Base-by-base conservation (phyloP, 1,140 invertebrate genomes). In the Nymphalis io region DNA sequence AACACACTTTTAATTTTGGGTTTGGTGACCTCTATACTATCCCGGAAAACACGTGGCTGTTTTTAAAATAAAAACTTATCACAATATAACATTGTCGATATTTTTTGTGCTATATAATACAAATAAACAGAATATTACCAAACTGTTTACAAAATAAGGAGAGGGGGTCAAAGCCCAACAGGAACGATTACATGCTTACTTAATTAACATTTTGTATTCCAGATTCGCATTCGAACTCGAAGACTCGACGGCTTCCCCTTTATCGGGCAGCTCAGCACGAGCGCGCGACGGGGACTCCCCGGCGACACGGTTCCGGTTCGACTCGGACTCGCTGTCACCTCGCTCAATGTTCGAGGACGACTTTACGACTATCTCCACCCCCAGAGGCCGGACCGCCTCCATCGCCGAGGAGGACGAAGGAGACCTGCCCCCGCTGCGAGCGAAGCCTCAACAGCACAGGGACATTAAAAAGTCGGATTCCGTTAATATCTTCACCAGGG, bases 381-480 rank as follows among this genome's bases (percentile, higher is more conserved):
- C 85, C 1, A 70, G 83, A 12, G 76, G 72, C 0, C 72, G 85
- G 13, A 80, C 88, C 23, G 83, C 87, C 0, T 89, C 88, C 48
- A 89, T 92, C 48, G 89, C 88, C 1, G 91, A 92, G 73, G 90
- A 88, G 57, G 89, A 92, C 59, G 91, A 92, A 48, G 78, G 75
- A 0, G 85, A 90, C 16, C 61, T 89, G 1, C 83, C 87, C 0
- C 88, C 87, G 0, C 69, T 89, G 0, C 46, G 87, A 12, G 53
- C 81, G 0, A 85, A 82, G 44, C 81, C 84, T 0, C 75, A 75
- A 0, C 72, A 73, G 0, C 84, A 88, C 38, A 63, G 80, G 57
- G 93, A 95, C 65, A 95, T 96, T 20, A 96, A 95, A 76, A 97
- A 97, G 86, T 97, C 96, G 0, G 96, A 97, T 80, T 97, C 96